Evolutionary conservation across 2,888 invertebrate genomes (phyloP), one percentile per base, ranked within the genome.

Genomic region (Temnothorax unifasciatus): DNA sequence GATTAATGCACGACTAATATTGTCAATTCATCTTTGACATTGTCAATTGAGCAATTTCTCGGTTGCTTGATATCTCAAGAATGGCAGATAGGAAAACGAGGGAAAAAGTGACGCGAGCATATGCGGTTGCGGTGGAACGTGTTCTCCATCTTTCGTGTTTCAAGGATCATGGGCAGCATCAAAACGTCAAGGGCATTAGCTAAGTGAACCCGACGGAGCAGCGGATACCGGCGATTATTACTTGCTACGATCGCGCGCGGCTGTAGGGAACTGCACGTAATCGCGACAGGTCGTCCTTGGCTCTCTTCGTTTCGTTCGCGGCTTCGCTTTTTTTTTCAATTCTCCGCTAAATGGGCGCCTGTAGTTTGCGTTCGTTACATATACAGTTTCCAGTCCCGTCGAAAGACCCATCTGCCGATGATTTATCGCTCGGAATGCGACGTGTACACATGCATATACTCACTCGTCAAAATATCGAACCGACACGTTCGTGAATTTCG

Each of bases 211-310:
- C 47, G 57, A 47, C 59, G 44, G 18, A 8, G 59, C 44, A 61
- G 73, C 79, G 79, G 79, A 81, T 81, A 34, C 59, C 38, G 79
- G 13, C 73, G 79, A 81, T 81, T 81, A 73, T 73, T 73, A 73
- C 79, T 59, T 47, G n/a, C 57, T 29, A 6, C 71, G 44, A 79
- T 69, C 44, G 64, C 29, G 64, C 29, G 64, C 64, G 44, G 52
- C 38, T 54, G 69, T 44, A 29, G 52, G n/a, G 52, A 77, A 29
- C 54, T 8, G 79, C 54, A 21, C 77, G 59, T 81, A 81, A 73
- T 81, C 79, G 79, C 73, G 79, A 73, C 79, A 81, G 59, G 79
- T 81, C 18, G 59, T 81, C 79, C 79, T 81, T 81, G 79, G 74
- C 73, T 81, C 74, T 59, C 73, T 41, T 38, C 68, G n/a, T 59